phyloP scores from a whole-genome alignment of 2,888 invertebrate genomes.

The Maniola hyperantus region DNA sequence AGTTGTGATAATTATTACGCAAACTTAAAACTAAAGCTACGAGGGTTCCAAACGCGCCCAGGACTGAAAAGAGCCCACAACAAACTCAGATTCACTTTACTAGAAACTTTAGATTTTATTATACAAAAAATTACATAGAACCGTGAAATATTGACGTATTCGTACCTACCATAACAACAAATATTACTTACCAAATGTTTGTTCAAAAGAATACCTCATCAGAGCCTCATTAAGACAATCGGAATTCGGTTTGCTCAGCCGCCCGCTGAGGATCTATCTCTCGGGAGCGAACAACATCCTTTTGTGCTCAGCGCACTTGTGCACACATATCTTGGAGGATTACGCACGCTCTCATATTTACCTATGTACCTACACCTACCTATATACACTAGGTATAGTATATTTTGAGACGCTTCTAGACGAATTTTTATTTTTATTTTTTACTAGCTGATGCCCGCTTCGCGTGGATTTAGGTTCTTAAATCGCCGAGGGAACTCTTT shows the following conservation, averaged over 20 bases:
- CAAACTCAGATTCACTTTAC: too few species aligned
- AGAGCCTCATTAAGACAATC: constrained; percentile 60
- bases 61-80: too few species aligned
- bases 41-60: too few species aligned
- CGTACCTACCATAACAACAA: not conserved
- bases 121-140: too few species aligned
- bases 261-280: constrained; percentile 65
- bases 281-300: constrained; percentile 59
- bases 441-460: too few species aligned
- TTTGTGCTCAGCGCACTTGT: constrained; percentile 65
- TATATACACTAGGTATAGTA: not conserved
- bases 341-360: constrained; percentile 17
- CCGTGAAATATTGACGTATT: not conserved
- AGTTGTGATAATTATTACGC: too few species aligned
- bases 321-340: constrained; percentile 50
- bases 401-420: too few species aligned
- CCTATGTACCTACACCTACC: not conserved
- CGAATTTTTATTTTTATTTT: too few species aligned
- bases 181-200: constrained; percentile 23
- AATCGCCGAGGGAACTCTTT: too few species aligned
- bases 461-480: too few species aligned
- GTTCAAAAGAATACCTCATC: constrained; percentile 55
- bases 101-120: too few species aligned
- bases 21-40: too few species aligned
- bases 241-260: constrained; percentile 72